Evolutionary conservation across 2,888 invertebrate species (phyloP).

Genomic region (Emesis russula): DNA sequence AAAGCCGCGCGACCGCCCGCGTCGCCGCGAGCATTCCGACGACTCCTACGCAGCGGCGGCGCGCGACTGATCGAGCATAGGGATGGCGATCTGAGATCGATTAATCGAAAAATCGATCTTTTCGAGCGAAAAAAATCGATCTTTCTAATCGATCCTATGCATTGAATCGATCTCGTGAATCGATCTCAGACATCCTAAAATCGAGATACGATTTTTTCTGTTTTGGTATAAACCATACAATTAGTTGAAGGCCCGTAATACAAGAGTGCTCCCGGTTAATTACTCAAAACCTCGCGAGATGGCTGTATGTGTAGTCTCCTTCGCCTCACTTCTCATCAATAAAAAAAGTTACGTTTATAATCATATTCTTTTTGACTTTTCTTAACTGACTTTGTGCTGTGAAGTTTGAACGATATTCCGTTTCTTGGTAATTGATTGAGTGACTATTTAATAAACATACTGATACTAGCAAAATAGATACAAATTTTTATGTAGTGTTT

Average conservation of each 20-base stretch:
- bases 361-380: background rate
- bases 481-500: conserved; percentile 64
- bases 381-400: background rate
- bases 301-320: background rate
- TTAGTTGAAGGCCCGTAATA: background rate
- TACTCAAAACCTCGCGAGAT: background rate
- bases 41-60: too few species aligned
- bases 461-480: conserved; percentile 6
- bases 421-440: conserved; percentile 37
- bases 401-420: conserved; percentile 39
- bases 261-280: background rate
- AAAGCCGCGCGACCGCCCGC: too few species aligned
- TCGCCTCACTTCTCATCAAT: background rate
- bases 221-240: background rate
- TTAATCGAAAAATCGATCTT: too few species aligned
- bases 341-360: background rate
- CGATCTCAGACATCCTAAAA: too few species aligned
- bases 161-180: too few species aligned
- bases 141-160: too few species aligned
- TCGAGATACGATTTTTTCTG: too few species aligned
- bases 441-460: too few species aligned
- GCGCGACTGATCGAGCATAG: too few species aligned
- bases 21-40: too few species aligned
- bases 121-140: too few species aligned
- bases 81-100: too few species aligned